Evolutionary conservation across 2,113 vertebrate genomes (phyloP), one percentile per base, ranked within the genome.

Genomic region (Pterocles orientalis): DNA sequence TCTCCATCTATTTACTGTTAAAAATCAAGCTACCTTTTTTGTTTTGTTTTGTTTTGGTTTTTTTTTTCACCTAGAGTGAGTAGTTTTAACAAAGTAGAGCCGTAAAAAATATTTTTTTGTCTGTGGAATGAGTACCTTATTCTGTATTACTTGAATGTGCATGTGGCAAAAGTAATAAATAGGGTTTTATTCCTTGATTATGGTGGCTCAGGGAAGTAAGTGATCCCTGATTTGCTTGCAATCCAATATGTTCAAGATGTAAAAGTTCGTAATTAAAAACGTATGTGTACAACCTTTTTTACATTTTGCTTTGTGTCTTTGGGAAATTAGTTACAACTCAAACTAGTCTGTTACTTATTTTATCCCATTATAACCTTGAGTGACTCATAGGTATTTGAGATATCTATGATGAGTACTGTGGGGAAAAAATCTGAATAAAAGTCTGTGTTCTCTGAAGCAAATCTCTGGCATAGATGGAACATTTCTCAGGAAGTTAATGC

Each of bases 361-460:
- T 86, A 68, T 91, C 29, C 29, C 25, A 82, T 92, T 95, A 81
- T 69, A 58, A 9, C 18, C 61, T 70, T 78, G 31, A 48, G 28
- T 78, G 51, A 75, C 61, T 94, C 39, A 33, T 13, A 92, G 39
- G 36, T 75, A 86, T 86, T 93, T 94, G 61, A 33, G 33, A 47
- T 83, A 83, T 86, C 72, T 90, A 16, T 25, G 33, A 82, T 51
- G 50, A 81, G 48, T 5, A 81, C 56, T 71, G 29, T 62, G 19
- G 54, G 87, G 43, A 58, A 48, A 75, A 23, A 33, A 56, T 58
- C 79, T 72, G 71, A 90, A 69, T 57, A 68, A 56, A 86, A 87
- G 24, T 39, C 78, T 82, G 15, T 92, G 85, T 60, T 95, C 70
- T 88, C 41, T 93, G 91, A 93, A 95, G 82, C 76, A 94, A 88